phyloP scores from a whole-genome alignment of 1,140 invertebrate genomes.

The Drosophila ohnishii region DNA sequence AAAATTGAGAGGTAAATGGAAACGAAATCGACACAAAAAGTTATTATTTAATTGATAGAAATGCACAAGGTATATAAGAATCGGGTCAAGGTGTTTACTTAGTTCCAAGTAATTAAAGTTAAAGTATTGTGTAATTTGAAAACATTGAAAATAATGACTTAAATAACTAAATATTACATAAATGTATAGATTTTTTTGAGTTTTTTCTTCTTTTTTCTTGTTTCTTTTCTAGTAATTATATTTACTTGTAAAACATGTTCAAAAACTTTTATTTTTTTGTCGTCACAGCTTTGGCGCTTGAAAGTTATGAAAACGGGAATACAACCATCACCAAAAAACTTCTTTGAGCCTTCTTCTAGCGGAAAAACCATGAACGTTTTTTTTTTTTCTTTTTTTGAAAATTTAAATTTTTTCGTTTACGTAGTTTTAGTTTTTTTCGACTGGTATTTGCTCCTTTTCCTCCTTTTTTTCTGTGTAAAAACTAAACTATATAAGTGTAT shows the following conservation, averaged over 20 bases:
- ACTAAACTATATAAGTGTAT: conserved; percentile 69
- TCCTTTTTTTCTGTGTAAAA: conserved; percentile 25
- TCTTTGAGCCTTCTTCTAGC: conserved; percentile 50
- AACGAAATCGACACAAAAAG: conserved; percentile 30
- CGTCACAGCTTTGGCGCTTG: conserved; percentile 49
- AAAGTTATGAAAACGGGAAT: conserved; percentile 46
- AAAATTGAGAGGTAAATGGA: conserved; percentile 25
- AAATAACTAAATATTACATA: conserved; percentile 42
- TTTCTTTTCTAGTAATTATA: conserved; percentile 34
- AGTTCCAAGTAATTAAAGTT: conserved; percentile 29
- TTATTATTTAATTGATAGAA: conserved; percentile 34
- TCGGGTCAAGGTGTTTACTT: conserved; percentile 34
- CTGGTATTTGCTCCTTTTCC: conserved; percentile 20
- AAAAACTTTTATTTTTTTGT: conserved; percentile 40
- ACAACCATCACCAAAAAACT: conserved; percentile 62
- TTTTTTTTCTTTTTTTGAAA: conserved; percentile 11
- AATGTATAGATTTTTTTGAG: conserved; percentile 10
- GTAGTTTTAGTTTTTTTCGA: conserved; percentile 16
- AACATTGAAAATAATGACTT: conserved; percentile 60
- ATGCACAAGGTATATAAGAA: conserved; percentile 55
- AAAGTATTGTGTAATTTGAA: conserved; percentile 49
- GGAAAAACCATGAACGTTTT: conserved; percentile 54
- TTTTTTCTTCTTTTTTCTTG: conserved; percentile 15
- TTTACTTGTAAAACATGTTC: conserved; percentile 51
- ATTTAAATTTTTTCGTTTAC: conserved; percentile 10